Conservation (phyloP, 1,140 invertebrate species). For the Saccostrea glomerata region DNA sequence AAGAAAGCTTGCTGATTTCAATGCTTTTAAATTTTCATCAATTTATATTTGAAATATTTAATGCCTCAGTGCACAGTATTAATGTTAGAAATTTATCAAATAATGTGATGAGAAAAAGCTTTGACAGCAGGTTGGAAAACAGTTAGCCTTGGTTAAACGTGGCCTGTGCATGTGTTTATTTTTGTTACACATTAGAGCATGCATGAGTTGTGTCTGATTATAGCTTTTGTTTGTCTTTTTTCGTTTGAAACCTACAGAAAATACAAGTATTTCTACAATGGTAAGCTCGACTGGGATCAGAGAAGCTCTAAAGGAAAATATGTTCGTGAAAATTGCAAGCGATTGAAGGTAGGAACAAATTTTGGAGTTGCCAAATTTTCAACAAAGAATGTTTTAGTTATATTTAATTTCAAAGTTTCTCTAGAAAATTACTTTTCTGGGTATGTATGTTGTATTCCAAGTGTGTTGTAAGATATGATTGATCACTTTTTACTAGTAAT, state of each 20-base stretch:
- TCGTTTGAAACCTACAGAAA: conserved; percentile 68
- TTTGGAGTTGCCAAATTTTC: background rate
- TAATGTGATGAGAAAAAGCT: background rate
- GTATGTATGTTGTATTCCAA: background rate
- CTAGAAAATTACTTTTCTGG: background rate
- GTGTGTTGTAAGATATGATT: background rate
- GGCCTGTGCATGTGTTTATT: conserved; percentile 40
- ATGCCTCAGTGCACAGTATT: background rate
- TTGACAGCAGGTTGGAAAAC: background rate
- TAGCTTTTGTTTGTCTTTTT: conserved; percentile 48
- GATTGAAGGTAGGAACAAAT: conserved; percentile 87
- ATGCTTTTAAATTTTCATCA: background rate
- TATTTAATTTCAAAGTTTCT: background rate
- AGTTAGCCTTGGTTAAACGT: conserved; percentile 25
- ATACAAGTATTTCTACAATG: conserved; percentile 78
- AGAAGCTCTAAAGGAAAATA: conserved; percentile 76
- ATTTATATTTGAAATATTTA: too few species aligned
- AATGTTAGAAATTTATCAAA: background rate
- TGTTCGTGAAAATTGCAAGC: conserved; percentile 93
- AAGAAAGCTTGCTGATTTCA: background rate
- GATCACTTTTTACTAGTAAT: background rate
- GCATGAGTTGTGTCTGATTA: conserved; percentile 43
- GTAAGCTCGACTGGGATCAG: conserved; percentile 78
- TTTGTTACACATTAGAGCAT: conserved; percentile 19
- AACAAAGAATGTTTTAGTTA: background rate